Percentiles rank a stretch among this genome's conserved stretches.
Evolutionary conservation across 2,888 invertebrate species (phyloP).

Genomic region (Lasiommata megera): DNA sequence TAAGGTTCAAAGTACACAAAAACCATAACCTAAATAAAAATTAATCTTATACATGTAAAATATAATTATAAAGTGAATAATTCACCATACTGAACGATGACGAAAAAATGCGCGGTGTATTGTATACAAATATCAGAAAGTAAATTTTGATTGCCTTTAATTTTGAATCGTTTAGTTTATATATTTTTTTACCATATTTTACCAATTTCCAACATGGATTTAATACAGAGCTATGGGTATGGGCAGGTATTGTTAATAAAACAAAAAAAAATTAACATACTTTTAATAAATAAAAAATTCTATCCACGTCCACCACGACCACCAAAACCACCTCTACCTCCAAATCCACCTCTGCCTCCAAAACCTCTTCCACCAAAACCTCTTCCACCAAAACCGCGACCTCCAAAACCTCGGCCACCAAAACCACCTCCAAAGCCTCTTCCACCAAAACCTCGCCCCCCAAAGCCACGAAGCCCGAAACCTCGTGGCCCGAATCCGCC

Average conservation of each 20-base stretch:
- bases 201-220: too few relatives aligned
- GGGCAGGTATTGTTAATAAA: background rate
- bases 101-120: too few relatives aligned
- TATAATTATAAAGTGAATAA: too few relatives aligned
- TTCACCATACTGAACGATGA: too few relatives aligned
- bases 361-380: conserved; percentile 42
- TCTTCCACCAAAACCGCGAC: conserved; percentile 40
- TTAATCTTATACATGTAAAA: too few relatives aligned
- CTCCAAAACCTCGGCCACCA: conserved; percentile 32
- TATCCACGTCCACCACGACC: background rate
- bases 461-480: conserved; percentile 30
- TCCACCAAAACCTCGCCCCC: conserved; percentile 39
- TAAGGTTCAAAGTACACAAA: too few relatives aligned
- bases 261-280: background rate
- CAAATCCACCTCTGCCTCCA: conserved; percentile 4
- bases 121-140: too few relatives aligned
- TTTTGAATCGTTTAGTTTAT: too few relatives aligned
- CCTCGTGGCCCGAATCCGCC: conserved; percentile 25
- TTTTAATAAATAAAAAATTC: background rate
- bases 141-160: too few relatives aligned
- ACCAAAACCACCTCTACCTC: conserved; percentile 9
- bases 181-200: too few relatives aligned
- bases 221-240: too few relatives aligned
- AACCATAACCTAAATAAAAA: too few relatives aligned
- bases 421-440: conserved; percentile 35